Evolutionary conservation across 2,797 vertebrate genomes (phyloP), one percentile per base, ranked within the genome.

Genomic region (Melopsittacus undulatus): DNA sequence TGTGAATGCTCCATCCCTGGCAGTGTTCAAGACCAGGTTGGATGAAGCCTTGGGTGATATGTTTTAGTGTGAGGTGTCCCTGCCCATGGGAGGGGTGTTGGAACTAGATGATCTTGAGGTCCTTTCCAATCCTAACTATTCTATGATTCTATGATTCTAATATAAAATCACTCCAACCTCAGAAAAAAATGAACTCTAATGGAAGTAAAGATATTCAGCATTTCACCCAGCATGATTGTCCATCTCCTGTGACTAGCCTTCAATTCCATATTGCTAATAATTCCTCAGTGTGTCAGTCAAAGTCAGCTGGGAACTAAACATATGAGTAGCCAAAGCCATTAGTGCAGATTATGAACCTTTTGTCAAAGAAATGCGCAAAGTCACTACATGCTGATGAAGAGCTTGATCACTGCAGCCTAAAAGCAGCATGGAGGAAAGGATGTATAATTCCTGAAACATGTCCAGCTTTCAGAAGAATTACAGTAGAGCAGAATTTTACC

Each of bases 301-400:
- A 96, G 43, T 87, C 80, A 92, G 36, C 32, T 89, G 51, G 77
- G 46, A 87, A 48, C 74, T 79, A 79, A 96, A 92, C 36, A 82
- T 66, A 54, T 88, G 81, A 95, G 77, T 92, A 95, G 36, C 70
- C 77, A 92, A 93, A 96, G 52, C 49, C 64, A 89, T 87, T 87
- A 87, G 80, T 45, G n/a, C 72, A 89, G 80, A 91, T 83, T 94
- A 72, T 92, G 54, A 95, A 75, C 30, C 78, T 92, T 94, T 92
- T 79, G 52, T 96, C 75, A 69, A 61, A 94, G 74, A 74, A 89
- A 89, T 90, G 48, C 94, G 83, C 57, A 89, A 94, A 96, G 78
- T 94, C 88, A 87, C 86, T 85, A 77, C 83, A 80, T 36, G 88
- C 81, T 94, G 86, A 77, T 83, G 88, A 92, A 80, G 49, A 92